Evolutionary conservation across 2,888 invertebrate genomes (phyloP), one percentile per base, ranked within the genome.

Genomic region (Malthinus flaveolus): DNA sequence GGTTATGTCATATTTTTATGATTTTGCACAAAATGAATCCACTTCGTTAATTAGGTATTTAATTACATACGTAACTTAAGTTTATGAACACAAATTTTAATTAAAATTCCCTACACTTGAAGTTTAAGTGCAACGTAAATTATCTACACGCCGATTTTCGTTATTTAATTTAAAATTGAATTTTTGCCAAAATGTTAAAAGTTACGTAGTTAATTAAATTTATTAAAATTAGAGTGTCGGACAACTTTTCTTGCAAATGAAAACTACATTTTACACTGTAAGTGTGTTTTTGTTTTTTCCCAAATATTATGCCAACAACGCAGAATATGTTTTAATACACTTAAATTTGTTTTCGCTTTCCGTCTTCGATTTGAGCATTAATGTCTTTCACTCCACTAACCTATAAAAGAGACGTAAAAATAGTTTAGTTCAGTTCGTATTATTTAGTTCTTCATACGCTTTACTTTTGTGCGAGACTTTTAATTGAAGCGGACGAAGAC

Each of bases 151-250:
- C 23, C 48, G 49, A 48, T 59, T 56, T 57, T 50, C 63, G 61
- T 56, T 58, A 53, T 68, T 68, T 66, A 66, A 68, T 65, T 67
- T 64, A 62, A 66, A 61, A 61, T 61, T 59, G 57, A 59, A 61
- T 62, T 63, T 67, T 63, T 68, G 68, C 68, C 68, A 68, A 67
- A 63, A 64, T 63, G 47, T 61, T 63, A 63, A 67, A 68, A 67
- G 66, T 62, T 59, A 58, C 65, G 15, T 42, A 15, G 23, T 68
- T 67, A 67, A 68, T 67, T 68, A 67, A 66, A 65, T 57, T 62
- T 56, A 63, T 64, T 59, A 56, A 56, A 59, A 63, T 52, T 57
- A 54, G 59, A 56, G 23, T 54, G 63, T 23, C 48, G 45, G 33
- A n/a, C 23, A 9, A 31, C 15, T 59, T 50, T 51, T 48, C 32